A percentile compares a stretch with the other conserved stretches of the same genome.
These are phyloP conservation scores for Lasioglossum figueresi DNA, from an alignment of 2,888 invertebrate species.

Conservation along the genomic window DNA sequence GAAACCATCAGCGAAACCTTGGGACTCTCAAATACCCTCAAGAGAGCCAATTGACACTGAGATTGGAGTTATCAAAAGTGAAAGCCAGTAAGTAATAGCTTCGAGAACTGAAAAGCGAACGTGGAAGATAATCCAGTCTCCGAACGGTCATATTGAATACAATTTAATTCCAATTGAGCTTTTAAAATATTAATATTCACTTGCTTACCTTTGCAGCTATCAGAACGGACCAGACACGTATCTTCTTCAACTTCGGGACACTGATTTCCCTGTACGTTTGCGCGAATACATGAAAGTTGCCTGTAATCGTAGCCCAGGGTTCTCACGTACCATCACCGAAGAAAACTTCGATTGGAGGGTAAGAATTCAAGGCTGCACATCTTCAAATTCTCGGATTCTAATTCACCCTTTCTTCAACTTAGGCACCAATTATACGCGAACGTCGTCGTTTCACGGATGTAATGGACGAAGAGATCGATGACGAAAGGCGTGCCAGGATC, in stretches of 20 bases:
- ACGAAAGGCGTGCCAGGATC: constrained; percentile 93
- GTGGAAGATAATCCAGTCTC: background rate
- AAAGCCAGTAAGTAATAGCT: constrained; percentile 91
- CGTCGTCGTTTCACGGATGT: constrained; percentile 96
- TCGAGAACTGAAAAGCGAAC: background rate
- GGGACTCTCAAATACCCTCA: constrained; percentile 90
- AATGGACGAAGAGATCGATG: constrained; percentile 98
- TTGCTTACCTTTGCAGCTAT: constrained; percentile 87
- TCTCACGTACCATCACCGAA: constrained; percentile 88
- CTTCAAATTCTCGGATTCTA: background rate
- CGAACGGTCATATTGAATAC: background rate
- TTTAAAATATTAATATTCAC: background rate
- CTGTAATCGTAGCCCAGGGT: constrained; percentile 90
- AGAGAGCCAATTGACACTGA: constrained; percentile 94
- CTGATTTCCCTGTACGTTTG: constrained; percentile 96
- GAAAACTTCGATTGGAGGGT: constrained; percentile 91
- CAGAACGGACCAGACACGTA: constrained; percentile 99
- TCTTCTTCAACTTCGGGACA: constrained; percentile 95
- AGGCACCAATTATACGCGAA: constrained; percentile 95
- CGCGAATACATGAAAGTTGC: constrained; percentile 98
- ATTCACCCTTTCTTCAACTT: constrained; percentile 53
- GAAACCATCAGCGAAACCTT: constrained; percentile 85
- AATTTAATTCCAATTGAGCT: background rate
- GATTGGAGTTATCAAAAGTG: constrained; percentile 91
- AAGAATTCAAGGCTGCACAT: constrained; percentile 46